phyloP scores from a whole-genome alignment of 2,888 invertebrate species.

The Phyllotreta striolata region DNA sequence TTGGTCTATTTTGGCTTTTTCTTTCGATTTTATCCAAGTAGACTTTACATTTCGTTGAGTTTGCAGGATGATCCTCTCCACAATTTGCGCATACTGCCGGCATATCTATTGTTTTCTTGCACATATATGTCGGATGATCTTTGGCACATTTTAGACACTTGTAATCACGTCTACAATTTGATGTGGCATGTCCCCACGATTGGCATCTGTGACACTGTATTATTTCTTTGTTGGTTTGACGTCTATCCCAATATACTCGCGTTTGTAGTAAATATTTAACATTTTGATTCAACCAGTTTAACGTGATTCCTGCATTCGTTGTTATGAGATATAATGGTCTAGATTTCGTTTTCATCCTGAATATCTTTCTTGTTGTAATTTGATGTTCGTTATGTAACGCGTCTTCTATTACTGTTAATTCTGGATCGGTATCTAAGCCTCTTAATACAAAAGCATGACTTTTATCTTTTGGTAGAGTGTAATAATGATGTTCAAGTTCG shows the following conservation, averaged over 20 bases:
- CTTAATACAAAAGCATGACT: conserved; percentile 30
- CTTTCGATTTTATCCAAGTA: not conserved
- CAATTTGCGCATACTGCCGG: conserved; percentile 27
- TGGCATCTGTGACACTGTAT: conserved; percentile 50
- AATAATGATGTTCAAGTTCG: conserved; percentile 12
- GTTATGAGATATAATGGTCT: conserved; percentile 18
- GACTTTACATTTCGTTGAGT: not conserved
- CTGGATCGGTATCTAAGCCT: conserved; percentile 15
- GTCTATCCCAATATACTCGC: conserved; percentile 27
- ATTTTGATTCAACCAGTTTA: conserved; percentile 8
- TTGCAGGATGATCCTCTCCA: conserved; percentile 22
- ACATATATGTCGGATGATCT: conserved; percentile 12
- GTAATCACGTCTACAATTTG: conserved; percentile 11
- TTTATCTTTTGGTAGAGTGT: conserved; percentile 13
- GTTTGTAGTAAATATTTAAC: conserved; percentile 12
- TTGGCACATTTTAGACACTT: conserved; percentile 24
- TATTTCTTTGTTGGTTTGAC: conserved; percentile 40
- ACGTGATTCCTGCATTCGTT: conserved; percentile 1
- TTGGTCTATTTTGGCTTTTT: too few relatives aligned
- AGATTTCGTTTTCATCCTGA: not conserved
- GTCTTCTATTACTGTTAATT: not conserved
- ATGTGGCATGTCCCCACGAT: conserved; percentile 39
- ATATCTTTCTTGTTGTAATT: not conserved
- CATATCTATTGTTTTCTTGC: conserved; percentile 18
- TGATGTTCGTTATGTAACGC: not conserved